A percentile compares a stretch with the other conserved stretches of the same genome.
Evolutionary conservation across 2,797 vertebrate genomes (phyloP).

Genomic region (Arctocebus calabarensis): DNA sequence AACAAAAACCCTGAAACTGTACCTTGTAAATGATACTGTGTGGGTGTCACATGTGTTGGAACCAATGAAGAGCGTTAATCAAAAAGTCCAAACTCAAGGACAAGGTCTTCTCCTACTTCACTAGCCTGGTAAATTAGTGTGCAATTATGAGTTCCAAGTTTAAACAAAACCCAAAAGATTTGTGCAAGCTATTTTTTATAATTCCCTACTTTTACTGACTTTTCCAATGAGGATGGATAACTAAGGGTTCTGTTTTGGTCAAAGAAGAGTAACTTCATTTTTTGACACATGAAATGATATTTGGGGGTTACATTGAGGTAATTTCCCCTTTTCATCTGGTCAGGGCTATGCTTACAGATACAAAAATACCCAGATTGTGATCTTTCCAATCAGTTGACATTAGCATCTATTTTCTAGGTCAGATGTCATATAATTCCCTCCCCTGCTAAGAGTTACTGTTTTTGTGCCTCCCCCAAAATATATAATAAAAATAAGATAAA

Average conservation of each 20-base stretch:
- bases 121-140: not conserved
- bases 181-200: not conserved
- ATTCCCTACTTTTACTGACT: not conserved
- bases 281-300: not conserved
- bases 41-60: not conserved
- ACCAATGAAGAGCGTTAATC: not conserved
- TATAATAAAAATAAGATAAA: slow-evolving; percentile 57
- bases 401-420: slow-evolving; percentile 53
- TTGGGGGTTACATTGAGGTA: not conserved
- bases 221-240: not conserved
- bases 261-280: slow-evolving; percentile 26
- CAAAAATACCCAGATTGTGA: not conserved
- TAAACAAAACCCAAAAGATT: not conserved
- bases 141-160: not conserved
- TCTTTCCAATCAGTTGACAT: slow-evolving; percentile 16
- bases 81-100: not conserved
- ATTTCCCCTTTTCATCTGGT: not conserved
- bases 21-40: not conserved
- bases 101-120: not conserved
- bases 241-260: slow-evolving; percentile 1
- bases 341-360: not conserved
- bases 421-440: not conserved
- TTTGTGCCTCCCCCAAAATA: slow-evolving; percentile 1
- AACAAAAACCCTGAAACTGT: not conserved
- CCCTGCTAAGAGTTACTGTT: not conserved